Percentiles rank a stretch among this genome's conserved stretches.
Evolutionary conservation across 2,113 vertebrate species (phyloP).

Genomic region (Paracanthobrama guichenoti): DNA sequence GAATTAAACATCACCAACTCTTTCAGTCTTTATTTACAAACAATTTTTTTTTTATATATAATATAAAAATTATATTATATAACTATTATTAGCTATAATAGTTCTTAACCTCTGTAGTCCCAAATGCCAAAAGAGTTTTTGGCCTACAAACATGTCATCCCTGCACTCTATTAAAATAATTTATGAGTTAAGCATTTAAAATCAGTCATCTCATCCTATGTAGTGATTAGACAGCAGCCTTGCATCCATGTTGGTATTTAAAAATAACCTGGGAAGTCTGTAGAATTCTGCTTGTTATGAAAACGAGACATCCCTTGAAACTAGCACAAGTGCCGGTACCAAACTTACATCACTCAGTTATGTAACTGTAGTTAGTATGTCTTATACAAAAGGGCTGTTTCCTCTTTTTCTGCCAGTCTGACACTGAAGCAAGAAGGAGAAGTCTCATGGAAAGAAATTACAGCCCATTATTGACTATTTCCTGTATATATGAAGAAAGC

Average conservation of each 20-base stretch:
- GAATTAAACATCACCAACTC: background rate
- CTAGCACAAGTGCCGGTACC: constrained; percentile 55
- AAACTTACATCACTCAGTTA: constrained; percentile 61
- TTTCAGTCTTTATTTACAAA: background rate
- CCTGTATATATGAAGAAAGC: background rate
- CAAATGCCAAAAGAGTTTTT: background rate
- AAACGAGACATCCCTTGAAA: constrained; percentile 42
- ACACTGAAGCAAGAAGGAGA: background rate
- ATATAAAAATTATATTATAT: no score
- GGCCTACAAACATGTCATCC: background rate
- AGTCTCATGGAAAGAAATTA: constrained; percentile 24
- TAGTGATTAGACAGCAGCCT: background rate
- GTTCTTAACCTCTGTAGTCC: background rate
- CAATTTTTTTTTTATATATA: no score
- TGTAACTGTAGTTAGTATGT: constrained; percentile 41
- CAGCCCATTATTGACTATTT: constrained; percentile 17
- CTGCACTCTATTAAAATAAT: background rate
- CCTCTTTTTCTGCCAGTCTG: constrained; percentile 26
- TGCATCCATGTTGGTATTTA: no score
- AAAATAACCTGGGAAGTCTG: background rate
- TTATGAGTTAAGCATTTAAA: background rate
- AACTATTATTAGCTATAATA: no score
- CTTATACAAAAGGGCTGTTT: constrained; percentile 18
- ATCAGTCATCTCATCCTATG: background rate
- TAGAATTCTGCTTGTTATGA: constrained; percentile 23